These are phyloP conservation scores for Clytia hemisphaerica DNA, from an alignment of 30 jellyfish, hydroid and myxozoan species.

Conservation along the genomic window DNA sequence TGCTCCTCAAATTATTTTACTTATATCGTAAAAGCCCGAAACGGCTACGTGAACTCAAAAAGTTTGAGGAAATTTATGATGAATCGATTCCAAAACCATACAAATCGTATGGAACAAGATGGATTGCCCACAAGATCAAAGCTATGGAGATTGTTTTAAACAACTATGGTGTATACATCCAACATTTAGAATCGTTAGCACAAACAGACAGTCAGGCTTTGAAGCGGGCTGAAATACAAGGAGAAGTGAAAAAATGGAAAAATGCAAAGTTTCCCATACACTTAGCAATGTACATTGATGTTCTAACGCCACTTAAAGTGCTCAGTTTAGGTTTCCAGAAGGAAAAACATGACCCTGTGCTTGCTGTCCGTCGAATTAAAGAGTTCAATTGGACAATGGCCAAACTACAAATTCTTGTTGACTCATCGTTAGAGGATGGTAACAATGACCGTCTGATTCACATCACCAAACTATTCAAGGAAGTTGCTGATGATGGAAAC, in stretches of 20 bases:
- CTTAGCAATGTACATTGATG: constrained; percentile 11
- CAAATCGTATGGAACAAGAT: constrained; percentile 38
- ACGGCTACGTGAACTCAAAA: not conserved
- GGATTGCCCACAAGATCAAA: constrained; percentile 36
- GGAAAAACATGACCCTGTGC: constrained; percentile 27
- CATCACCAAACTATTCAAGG: not conserved
- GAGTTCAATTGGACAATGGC: constrained; percentile 23
- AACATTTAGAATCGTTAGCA: constrained; percentile 22
- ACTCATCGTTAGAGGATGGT: not conserved
- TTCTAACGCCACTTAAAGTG: constrained; percentile 6
- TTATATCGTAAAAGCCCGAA: constrained; percentile 13
- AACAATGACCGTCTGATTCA: not conserved
- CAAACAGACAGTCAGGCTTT: constrained; percentile 18
- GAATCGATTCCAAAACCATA: constrained; percentile 27
- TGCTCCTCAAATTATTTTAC: not conserved
- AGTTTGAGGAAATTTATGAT: constrained; percentile 24
- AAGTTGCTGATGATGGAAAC: not conserved
- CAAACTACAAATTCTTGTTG: constrained; percentile 7
- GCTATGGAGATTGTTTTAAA: constrained; percentile 38
- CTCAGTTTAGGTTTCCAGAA: constrained; percentile 28
- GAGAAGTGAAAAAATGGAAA: constrained; percentile 17
- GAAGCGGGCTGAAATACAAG: constrained; percentile 21
- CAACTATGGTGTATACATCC: constrained; percentile 31
- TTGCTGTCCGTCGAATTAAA: constrained; percentile 26
- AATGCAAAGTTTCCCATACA: constrained; percentile 17